phyloP scores from a whole-genome alignment of 2,888 invertebrate species.

The Acrocyrtus sp. region DNA sequence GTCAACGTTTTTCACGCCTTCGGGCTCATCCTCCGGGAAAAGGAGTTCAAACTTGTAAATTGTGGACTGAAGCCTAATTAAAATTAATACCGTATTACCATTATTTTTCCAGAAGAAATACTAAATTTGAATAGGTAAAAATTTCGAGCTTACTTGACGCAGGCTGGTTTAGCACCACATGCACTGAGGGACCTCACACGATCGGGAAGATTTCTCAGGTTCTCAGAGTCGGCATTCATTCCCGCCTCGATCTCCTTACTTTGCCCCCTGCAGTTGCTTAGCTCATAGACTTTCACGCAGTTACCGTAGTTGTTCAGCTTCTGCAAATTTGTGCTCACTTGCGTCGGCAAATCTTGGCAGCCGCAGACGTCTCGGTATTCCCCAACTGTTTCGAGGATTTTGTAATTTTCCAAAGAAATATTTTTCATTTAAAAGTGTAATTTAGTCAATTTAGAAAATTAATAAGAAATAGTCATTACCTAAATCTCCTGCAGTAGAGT shows the following conservation, averaged over 20 bases:
- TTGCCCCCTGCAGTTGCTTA: neutral
- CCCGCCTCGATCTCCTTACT: neutral
- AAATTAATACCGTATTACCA: too few relatives aligned
- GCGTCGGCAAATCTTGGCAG: neutral
- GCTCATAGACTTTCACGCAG: neutral
- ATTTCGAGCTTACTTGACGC: neutral
- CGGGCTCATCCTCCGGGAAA: neutral
- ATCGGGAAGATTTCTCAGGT: neutral
- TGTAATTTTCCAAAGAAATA: too few relatives aligned
- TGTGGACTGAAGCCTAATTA: neutral
- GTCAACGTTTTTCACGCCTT: neutral
- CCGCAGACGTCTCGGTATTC: constrained; percentile 2
- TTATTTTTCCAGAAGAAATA: too few relatives aligned
- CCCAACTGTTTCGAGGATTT: neutral
- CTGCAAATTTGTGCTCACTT: neutral
- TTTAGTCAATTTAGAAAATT: too few relatives aligned
- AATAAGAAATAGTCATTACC: too few relatives aligned
- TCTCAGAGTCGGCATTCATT: neutral
- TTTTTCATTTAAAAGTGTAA: too few relatives aligned
- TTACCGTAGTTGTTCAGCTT: constrained; percentile 3
- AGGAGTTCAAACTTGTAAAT: neutral
- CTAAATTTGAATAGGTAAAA: too few relatives aligned
- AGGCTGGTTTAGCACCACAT: neutral
- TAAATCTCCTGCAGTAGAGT: too few relatives aligned
- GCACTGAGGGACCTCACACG: neutral